A percentile compares a stretch with the other conserved stretches of the same genome.
These are phyloP conservation scores for Porites cylindrica DNA, from an alignment of 92 coral and sea anemone genomes.

Conservation along the genomic window DNA sequence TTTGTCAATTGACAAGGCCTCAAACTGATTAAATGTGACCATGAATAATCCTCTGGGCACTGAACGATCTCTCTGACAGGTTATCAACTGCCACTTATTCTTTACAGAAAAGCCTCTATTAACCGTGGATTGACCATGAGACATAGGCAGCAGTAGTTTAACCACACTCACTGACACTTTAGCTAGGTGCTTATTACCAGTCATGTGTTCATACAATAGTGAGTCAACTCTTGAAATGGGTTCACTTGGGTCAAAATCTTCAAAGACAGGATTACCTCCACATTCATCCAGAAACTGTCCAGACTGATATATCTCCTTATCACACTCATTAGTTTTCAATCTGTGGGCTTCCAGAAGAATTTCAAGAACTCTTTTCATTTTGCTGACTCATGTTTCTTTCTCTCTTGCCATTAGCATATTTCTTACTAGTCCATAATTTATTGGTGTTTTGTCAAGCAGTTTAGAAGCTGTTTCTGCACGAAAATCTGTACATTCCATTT, in stretches of 20 bases:
- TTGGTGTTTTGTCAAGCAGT: constrained; percentile 22
- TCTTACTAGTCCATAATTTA: constrained; percentile 19
- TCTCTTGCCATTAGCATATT: constrained; percentile 53
- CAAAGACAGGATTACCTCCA: constrained; percentile 35
- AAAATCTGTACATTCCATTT: too few relatives aligned
- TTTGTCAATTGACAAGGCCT: constrained; percentile 54
- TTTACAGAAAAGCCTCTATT: constrained; percentile 65
- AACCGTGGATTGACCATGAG: constrained; percentile 75
- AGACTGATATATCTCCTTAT: constrained; percentile 50
- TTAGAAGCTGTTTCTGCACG: too few relatives aligned
- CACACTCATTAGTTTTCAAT: constrained; percentile 51
- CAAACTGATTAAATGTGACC: constrained; percentile 52
- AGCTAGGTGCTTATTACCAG: constrained; percentile 34
- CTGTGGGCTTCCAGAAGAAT: constrained; percentile 57
- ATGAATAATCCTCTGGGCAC: constrained; percentile 53
- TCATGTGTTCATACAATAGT: constrained; percentile 53
- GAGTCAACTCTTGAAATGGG: constrained; percentile 34
- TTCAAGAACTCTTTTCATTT: constrained; percentile 45
- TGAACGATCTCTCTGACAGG: constrained; percentile 44
- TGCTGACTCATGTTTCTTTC: constrained; percentile 30
- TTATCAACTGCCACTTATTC: constrained; percentile 62
- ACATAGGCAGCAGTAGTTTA: constrained; percentile 56
- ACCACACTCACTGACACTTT: constrained; percentile 43
- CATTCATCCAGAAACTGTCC: constrained; percentile 42
- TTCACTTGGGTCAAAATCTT: constrained; percentile 39